Conservation (phyloP, 37 sponge, comb jelly and placozoan genomes). For the Hormiphora californensis region DNA sequence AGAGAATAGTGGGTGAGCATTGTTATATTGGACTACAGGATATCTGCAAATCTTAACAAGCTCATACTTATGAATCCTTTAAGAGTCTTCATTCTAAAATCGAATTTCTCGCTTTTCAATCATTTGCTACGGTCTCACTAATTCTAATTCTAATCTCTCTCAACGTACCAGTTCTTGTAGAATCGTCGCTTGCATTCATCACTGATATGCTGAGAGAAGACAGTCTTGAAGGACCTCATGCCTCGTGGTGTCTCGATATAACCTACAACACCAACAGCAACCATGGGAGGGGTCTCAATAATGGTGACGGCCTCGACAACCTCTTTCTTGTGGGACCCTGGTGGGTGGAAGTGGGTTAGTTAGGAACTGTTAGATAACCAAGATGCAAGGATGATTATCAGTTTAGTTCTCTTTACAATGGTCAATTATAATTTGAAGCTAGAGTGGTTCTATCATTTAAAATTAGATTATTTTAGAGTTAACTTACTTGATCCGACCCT, state of each 20-base stretch:
- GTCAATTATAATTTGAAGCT: no score
- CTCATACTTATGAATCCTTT: no score
- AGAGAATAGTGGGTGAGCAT: no score
- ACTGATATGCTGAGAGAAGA: constrained; percentile 94
- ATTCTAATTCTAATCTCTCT: no score
- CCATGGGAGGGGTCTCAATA: constrained; percentile 92
- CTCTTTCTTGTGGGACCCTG: constrained; percentile 85
- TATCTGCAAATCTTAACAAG: no score
- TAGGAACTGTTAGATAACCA: not conserved
- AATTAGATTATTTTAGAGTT: not conserved
- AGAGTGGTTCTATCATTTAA: not conserved
- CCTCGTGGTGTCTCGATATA: constrained; percentile 98
- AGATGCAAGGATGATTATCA: not conserved
- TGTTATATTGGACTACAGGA: no score
- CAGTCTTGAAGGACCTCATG: constrained; percentile 81
- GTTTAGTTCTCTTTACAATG: no score
- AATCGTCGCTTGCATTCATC: constrained; percentile 95
- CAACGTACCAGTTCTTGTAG: constrained; percentile 97
- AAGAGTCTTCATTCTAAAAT: no score
- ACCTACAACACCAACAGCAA: constrained; percentile 93
- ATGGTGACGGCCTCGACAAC: constrained; percentile 98
- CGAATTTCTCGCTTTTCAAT: no score
- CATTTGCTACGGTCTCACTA: no score
- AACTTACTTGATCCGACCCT: constrained; percentile 90
- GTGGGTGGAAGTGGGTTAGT: not conserved